phyloP scores from a whole-genome alignment of 2,888 invertebrate species.

The Teinopalpus imperialis region DNA sequence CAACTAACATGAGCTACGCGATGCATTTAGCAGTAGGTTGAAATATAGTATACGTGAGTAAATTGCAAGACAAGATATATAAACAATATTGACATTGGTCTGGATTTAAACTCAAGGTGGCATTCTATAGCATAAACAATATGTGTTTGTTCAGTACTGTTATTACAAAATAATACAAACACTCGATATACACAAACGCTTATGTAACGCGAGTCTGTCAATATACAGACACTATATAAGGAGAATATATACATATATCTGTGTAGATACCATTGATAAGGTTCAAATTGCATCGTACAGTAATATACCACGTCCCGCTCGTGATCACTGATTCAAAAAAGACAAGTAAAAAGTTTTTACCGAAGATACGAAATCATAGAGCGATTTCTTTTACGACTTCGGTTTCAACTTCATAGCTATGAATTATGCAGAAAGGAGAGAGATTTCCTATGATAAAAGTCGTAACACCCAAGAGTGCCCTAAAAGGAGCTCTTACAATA shows the following conservation, averaged over 20 bases:
- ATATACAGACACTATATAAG: background rate
- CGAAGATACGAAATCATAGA: conserved; percentile 80
- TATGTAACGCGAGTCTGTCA: conserved; percentile 7
- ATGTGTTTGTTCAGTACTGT: too few species aligned
- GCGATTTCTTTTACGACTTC: conserved; percentile 81
- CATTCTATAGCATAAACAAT: too few species aligned
- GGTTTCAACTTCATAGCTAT: conserved; percentile 80
- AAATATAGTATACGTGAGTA: too few species aligned
- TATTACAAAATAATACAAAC: conserved; percentile 12
- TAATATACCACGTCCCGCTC: conserved; percentile 47
- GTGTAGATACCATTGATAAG: too few species aligned
- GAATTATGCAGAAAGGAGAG: conserved; percentile 80
- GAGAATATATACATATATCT: background rate
- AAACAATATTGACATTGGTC: too few species aligned
- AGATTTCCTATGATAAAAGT: conserved; percentile 79
- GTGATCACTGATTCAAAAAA: conserved; percentile 66
- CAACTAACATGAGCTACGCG: too few species aligned
- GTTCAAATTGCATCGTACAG: conserved; percentile 27
- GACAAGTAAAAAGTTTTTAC: conserved; percentile 73
- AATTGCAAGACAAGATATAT: too few species aligned
- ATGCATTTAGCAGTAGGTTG: too few species aligned
- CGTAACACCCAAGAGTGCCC: conserved; percentile 75
- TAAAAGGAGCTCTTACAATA: conserved; percentile 70
- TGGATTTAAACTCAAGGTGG: too few species aligned
- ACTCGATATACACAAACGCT: conserved; percentile 3